Evolutionary conservation across 2,888 invertebrate species (phyloP), one percentile per base, ranked within the genome.

Genomic region (Macrosoma leucophasiata): DNA sequence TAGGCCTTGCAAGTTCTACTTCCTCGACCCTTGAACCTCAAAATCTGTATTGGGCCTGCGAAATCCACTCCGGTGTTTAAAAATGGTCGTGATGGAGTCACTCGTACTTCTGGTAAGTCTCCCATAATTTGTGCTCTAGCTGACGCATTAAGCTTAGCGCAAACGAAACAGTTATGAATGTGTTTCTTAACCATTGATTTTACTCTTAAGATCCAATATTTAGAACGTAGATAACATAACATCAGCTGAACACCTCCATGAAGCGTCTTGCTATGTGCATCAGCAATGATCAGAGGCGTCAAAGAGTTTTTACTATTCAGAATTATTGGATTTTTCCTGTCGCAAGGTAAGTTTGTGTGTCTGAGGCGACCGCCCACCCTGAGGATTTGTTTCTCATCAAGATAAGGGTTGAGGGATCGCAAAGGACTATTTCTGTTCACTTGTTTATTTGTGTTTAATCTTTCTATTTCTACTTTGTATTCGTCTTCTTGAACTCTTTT

Each of bases 221-320:
- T 50, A 2, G 37, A 33, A 8, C 44, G 29, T 12, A 55, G 26
- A 30, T 50, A 45, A 17, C 24, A 15, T 1, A 55, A 18, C 46
- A 46, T 52, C 3, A 50, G 12, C 10, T 51, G 47, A 6, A 42
- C 29, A 9, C 48, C 51, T 3, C 56, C 52, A 18, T 55, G 52
- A 8, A 51, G 13, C 10, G 50, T 56, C 24, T 38, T 47, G 9
- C 14, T 1, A 24, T 53, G 50, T 4, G 50, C 46, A 5, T 50
- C 39, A 8, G 40, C 37, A n/a, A 55, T 4, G 3, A 55, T 25
- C 8, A 52, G 29, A 4, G 13, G 33, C 15, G 35, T 36, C 1
- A 56, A 19, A 4, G 9, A 17, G 9, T 36, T 44, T 13, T 43
- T 42, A 14, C 41, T 44, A 0, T 36, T 36, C 4, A 54, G 9